Evolutionary conservation across 2,888 invertebrate species (phyloP).

Genomic region (Diarsia mendica): DNA sequence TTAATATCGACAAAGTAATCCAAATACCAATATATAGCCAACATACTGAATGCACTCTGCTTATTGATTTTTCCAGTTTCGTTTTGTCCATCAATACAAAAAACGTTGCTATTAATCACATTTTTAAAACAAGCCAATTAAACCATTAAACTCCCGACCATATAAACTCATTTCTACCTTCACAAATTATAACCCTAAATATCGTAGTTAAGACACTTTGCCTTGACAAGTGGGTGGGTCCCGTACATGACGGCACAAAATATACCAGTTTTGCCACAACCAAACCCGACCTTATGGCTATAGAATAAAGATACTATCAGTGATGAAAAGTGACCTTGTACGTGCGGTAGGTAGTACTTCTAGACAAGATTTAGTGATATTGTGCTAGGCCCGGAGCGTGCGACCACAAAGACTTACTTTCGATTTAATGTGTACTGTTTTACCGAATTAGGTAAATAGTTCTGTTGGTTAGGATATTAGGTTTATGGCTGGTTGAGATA

Average conservation of each 20-base stretch:
- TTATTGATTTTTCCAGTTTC: neutral
- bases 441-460: conserved; percentile 44
- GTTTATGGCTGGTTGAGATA: conserved; percentile 2
- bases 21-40: too few species aligned
- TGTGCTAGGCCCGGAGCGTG: conserved; percentile 40
- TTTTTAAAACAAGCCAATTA: neutral
- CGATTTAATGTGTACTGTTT: conserved; percentile 23
- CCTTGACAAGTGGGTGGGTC: conserved; percentile 49
- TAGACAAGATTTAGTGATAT: conserved; percentile 50
- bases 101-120: neutral
- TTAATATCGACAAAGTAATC: too few species aligned
- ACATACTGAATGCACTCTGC: too few species aligned
- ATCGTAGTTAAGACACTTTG: conserved; percentile 39
- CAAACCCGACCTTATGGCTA: neutral
- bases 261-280: neutral
- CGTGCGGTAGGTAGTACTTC: neutral
- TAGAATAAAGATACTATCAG: neutral
- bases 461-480: conserved; percentile 21
- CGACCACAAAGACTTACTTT: conserved; percentile 49
- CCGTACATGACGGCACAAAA: conserved; percentile 1
- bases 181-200: conserved; percentile 39
- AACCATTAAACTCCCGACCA: conserved; percentile 3
- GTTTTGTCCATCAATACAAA: neutral
- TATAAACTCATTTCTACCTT: conserved; percentile 9
- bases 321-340: neutral